Base-by-base conservation (phyloP, 2,888 invertebrate species). In the Agrochola lychnidis region DNA sequence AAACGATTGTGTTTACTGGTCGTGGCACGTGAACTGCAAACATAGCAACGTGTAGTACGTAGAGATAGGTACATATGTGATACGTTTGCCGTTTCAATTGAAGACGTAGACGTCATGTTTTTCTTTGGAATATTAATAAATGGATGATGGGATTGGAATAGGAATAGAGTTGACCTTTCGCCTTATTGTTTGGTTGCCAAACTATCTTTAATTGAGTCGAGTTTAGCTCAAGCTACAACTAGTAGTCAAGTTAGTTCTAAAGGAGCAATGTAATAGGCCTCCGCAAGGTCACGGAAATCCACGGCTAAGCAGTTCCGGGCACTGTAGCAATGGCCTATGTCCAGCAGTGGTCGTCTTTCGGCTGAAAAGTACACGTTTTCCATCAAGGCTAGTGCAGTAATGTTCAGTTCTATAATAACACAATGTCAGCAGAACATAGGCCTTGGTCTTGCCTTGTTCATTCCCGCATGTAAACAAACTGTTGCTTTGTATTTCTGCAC, bases 1-100 rank as follows among this genome's bases (percentile, higher is more conserved):
- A 73, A 78, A 69, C 73, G 64, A 82, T 77, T 73, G 76, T 87
- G 77, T 79, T 86, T 84, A 82, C 70, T 40, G 71, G 67, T 56
- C 69, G 62, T 57, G 63, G 45, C 84, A 73, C 83, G 83, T 81
- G 83, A 81, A 83, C 67, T 72, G 75, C 75, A 83, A 85, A 83
- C 75, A 86, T 73, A 56, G 74, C 62, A 69, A 67, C 53, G 40
- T 81, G 63, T 75, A 53, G 51, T 79, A 56, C 53, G 3, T 53
- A 53, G 25, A 73, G 10, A 53, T 63, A 63, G 10, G 56, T 63
- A 63, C 10, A n/a, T 68, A 61, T 22, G 36, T 64, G 51, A 66
- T 59, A 79, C 64, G 67, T 83, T 83, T 84, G 64, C 69, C 66
- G 36, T 77, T 81, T 76, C 81, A 76, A 71, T 87, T 76, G 69